Evolutionary conservation across 1,140 invertebrate genomes (phyloP).

Genomic region (Ceratosolen solmsi): DNA sequence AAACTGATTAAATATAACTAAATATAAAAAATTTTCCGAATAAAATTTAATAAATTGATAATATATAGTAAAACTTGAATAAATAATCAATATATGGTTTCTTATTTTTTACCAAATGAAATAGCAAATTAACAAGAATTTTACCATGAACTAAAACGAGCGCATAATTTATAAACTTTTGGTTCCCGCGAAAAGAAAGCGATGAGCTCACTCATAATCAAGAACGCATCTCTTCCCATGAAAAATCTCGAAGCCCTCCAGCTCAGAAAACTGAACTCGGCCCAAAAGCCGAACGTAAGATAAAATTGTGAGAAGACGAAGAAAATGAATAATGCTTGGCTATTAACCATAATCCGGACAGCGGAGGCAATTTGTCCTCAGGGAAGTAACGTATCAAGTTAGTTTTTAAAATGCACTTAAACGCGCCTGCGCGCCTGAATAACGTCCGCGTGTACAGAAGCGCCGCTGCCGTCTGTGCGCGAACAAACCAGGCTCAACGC

Average conservation of each 20-base stretch:
- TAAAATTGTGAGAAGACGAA: not conserved
- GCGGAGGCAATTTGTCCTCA: slow-evolving; percentile 18
- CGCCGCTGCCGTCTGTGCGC: slow-evolving; percentile 64
- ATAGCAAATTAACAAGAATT: too few relatives aligned
- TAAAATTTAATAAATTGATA: too few relatives aligned
- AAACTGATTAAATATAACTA: too few relatives aligned
- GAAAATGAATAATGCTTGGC: not conserved
- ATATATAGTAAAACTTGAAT: too few relatives aligned
- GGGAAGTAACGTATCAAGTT: slow-evolving; percentile 20
- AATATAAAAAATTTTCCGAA: too few relatives aligned
- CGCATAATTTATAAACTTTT: too few relatives aligned
- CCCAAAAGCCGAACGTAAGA: not conserved
- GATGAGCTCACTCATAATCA: not conserved
- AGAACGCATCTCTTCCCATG: not conserved
- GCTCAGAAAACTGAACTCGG: not conserved
- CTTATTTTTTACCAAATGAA: too few relatives aligned
- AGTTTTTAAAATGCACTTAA: slow-evolving; percentile 24
- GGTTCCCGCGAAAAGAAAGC: not conserved
- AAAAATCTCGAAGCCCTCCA: not conserved
- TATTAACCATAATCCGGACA: not conserved
- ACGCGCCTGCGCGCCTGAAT: not conserved
- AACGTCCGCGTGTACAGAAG: slow-evolving; percentile 53
- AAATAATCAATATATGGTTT: too few relatives aligned
- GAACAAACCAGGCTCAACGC: slow-evolving; percentile 58
- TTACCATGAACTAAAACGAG: too few relatives aligned